These are phyloP conservation scores for Parapristionchus giblindavisi DNA, from an alignment of 2,888 invertebrate species.

Conservation along the genomic window DNA sequence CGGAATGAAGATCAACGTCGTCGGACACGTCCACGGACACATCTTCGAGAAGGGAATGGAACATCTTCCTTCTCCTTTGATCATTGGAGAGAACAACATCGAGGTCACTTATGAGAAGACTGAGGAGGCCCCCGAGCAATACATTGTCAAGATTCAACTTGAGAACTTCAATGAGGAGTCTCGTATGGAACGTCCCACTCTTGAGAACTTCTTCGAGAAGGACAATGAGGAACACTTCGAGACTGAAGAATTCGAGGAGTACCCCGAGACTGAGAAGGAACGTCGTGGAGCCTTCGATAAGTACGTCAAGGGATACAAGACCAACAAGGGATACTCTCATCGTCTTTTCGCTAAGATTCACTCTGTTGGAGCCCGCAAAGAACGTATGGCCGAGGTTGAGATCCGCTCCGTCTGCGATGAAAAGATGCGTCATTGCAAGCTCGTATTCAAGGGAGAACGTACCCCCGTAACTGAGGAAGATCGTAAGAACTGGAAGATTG, in stretches of 20 bases:
- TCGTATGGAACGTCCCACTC: conserved; percentile 38
- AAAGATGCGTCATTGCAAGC: conserved; percentile 42
- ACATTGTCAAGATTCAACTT: conserved; percentile 25
- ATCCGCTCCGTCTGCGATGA: conserved; percentile 41
- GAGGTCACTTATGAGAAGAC: conserved; percentile 44
- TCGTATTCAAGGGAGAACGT: conserved; percentile 15
- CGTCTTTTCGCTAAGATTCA: conserved; percentile 18
- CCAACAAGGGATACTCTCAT: conserved; percentile 27
- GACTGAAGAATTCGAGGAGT: conserved; percentile 32
- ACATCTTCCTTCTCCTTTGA: conserved; percentile 26
- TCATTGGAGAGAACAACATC: conserved; percentile 55
- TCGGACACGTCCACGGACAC: conserved; percentile 51
- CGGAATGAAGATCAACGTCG: conserved; percentile 47
- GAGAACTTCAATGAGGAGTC: conserved; percentile 38
- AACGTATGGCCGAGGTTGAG: conserved; percentile 39
- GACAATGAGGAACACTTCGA: conserved; percentile 40
- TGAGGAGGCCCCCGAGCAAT: conserved; percentile 38
- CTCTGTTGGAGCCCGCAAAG: conserved; percentile 24
- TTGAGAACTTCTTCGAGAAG: conserved; percentile 48
- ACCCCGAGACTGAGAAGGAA: conserved; percentile 38
- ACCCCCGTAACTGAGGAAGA: conserved; percentile 42
- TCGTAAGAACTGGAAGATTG: conserved; percentile 5
- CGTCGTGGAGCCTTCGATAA: conserved; percentile 34
- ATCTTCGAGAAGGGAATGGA: conserved; percentile 34
- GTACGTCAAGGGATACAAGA: conserved; percentile 38